Evolutionary conservation across 2,888 invertebrate genomes (phyloP).

Genomic region (Orthosia incerta): DNA sequence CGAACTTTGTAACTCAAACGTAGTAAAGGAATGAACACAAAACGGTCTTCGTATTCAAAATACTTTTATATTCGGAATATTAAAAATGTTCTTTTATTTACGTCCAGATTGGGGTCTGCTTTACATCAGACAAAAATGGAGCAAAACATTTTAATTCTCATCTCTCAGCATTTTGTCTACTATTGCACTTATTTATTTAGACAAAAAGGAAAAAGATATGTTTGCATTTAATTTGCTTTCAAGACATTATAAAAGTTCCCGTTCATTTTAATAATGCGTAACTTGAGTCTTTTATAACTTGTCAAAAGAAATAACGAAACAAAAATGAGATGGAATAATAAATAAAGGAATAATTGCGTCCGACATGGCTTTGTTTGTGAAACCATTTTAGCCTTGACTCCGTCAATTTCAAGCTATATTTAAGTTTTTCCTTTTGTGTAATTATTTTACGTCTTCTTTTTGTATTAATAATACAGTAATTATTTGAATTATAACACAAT

Average conservation of each 20-base stretch:
- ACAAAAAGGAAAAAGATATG: conserved; percentile 25
- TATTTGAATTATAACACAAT: conserved; percentile 23
- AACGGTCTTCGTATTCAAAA: conserved; percentile 35
- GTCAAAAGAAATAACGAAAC: conserved; percentile 73
- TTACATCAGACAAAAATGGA: conserved; percentile 46
- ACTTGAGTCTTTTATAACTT: conserved; percentile 67
- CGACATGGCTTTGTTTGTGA: conserved; percentile 74
- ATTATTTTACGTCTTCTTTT: conserved; percentile 37
- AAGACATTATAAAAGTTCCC: conserved; percentile 61
- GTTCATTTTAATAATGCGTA: conserved; percentile 75
- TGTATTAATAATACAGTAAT: conserved; percentile 5
- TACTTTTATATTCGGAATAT: conserved; percentile 49
- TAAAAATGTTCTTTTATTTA: conserved; percentile 53
- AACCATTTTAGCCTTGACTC: conserved; percentile 66
- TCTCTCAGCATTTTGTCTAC: conserved; percentile 12
- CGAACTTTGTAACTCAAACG: conserved; percentile 47
- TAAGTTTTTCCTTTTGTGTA: conserved; percentile 53
- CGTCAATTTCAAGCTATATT: conserved; percentile 62
- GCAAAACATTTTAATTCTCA: conserved; percentile 41
- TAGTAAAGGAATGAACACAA: conserved; percentile 43
- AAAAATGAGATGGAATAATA: conserved; percentile 75
- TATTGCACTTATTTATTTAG: conserved; percentile 24
- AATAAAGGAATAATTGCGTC: conserved; percentile 78
- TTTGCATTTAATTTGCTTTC: conserved; percentile 53
- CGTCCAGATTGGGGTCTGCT: conserved; percentile 37